Percentiles rank a stretch among this genome's conserved stretches.
phyloP scores from a whole-genome alignment of 2,888 invertebrate genomes.

The Drosophila villosipedis region DNA sequence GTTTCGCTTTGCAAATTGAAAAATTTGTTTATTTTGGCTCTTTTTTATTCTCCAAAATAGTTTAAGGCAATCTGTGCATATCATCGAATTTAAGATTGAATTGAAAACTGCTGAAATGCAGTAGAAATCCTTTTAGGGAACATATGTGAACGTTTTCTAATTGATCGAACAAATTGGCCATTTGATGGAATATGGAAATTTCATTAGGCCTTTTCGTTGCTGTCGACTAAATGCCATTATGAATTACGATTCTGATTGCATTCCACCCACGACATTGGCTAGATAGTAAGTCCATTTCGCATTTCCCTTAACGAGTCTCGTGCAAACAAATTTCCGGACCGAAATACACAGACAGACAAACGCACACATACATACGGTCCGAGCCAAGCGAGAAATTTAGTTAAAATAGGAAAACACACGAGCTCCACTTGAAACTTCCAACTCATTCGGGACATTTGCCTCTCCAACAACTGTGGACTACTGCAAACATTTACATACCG shows the following conservation, averaged over 20 bases:
- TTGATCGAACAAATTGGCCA: slow-evolving; percentile 36
- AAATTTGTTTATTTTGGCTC: not conserved
- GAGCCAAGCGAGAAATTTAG: slow-evolving; percentile 35
- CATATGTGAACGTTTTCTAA: slow-evolving; percentile 7
- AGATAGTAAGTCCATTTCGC: slow-evolving; percentile 52
- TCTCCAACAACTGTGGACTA: slow-evolving; percentile 22
- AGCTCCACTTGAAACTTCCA: slow-evolving; percentile 62
- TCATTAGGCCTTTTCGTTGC: slow-evolving; percentile 60
- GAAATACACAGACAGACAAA: slow-evolving; percentile 26
- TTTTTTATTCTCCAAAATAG: not conserved
- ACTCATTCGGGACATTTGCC: slow-evolving; percentile 47
- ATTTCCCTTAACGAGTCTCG: slow-evolving; percentile 67
- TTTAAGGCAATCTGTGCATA: not conserved
- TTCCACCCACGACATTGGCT: slow-evolving; percentile 33
- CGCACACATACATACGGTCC: slow-evolving; percentile 6
- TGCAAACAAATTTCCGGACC: slow-evolving; percentile 76
- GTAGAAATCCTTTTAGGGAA: not conserved
- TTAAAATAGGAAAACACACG: slow-evolving; percentile 45
- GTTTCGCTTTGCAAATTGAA: not conserved
- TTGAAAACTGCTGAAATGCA: not conserved
- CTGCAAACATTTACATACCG: slow-evolving; percentile 64
- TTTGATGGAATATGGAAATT: slow-evolving; percentile 60
- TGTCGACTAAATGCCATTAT: slow-evolving; percentile 52
- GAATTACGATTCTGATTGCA: slow-evolving; percentile 45
- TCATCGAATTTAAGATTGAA: not conserved